These are phyloP conservation scores for Thumatha senex DNA, from an alignment of 2,888 invertebrate genomes.

Conservation along the genomic window DNA sequence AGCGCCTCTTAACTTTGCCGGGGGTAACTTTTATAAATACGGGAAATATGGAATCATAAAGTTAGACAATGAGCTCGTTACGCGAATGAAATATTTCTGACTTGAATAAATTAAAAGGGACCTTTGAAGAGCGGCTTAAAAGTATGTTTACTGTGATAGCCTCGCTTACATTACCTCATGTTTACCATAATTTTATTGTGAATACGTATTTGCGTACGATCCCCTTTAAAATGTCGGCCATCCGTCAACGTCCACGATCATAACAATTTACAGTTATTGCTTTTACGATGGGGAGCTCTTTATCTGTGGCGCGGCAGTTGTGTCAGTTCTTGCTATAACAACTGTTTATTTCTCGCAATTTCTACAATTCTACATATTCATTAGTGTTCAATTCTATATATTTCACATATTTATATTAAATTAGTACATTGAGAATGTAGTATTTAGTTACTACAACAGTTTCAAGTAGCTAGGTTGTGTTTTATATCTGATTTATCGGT, in stretches of 20 bases:
- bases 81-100: constrained; percentile 56
- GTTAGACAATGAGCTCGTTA: constrained; percentile 63
- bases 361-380: not conserved
- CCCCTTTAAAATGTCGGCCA: constrained; percentile 12
- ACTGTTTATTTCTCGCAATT: constrained; percentile 8
- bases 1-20: constrained; percentile 38
- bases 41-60: constrained; percentile 66
- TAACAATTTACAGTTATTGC: constrained; percentile 21
- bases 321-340: constrained; percentile 5
- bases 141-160: constrained; percentile 25
- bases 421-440: no score
- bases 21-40: constrained; percentile 60
- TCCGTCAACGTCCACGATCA: constrained; percentile 1
- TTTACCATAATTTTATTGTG: constrained; percentile 18
- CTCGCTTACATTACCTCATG: constrained; percentile 10
- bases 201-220: constrained; percentile 10
- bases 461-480: not conserved
- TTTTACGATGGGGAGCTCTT: constrained; percentile 14
- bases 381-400: no score
- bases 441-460: not conserved
- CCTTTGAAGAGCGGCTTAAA: constrained; percentile 29
- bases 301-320: constrained; percentile 20
- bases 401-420: no score
- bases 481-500: no score
- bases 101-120: constrained; percentile 56